Base-by-base conservation (phyloP, 2,888 invertebrate species). In the Protophormia terraenovae region DNA sequence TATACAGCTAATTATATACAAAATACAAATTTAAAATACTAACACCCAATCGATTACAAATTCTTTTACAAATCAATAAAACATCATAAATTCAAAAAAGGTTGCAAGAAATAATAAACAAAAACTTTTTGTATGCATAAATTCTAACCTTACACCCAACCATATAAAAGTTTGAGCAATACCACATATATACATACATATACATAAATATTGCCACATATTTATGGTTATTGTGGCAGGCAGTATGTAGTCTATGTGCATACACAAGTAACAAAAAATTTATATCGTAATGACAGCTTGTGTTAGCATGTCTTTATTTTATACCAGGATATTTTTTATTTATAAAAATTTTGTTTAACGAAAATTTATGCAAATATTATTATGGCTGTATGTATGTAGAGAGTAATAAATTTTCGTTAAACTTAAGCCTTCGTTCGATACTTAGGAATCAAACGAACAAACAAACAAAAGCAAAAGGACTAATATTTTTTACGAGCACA, bases 331-430 rank as follows among this genome's bases (percentile, higher is more conserved):
- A 3, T 29, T 27, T 24, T 53, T 14, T 29, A 2, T 16, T 24
- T 22, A 22, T 35, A n/a, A n/a, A n/a, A n/a, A n/a, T n/a, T n/a
- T n/a, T n/a, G 27, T 16, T 41, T 16, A 32, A 29, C 3, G 24
- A 24, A 79, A 79, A 64, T 79, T 79, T 72, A 79, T 79, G 72
- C 64, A 55, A 79, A 79, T 55, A 72, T 55, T 50, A 38, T 62
- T 71, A 62, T 16, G 50, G 58, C n/a, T 29, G 41, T 35, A 32
- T 12, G 10, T 8, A 38, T 22, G 8, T n/a, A 76, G 24, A 32
- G 19, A 22, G 2, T 64, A 45, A 72, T 64, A 72, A 71, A 72
- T 72, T 64, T 64, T 45, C 53, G n/a, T 64, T 79, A 22, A 45
- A 72, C 8, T 45, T 50, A 60, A 58, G 35, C 77, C 47, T 77